These are phyloP conservation scores for Characodon lateralis DNA, from an alignment of 2,797 vertebrate genomes.

Conservation along the genomic window DNA sequence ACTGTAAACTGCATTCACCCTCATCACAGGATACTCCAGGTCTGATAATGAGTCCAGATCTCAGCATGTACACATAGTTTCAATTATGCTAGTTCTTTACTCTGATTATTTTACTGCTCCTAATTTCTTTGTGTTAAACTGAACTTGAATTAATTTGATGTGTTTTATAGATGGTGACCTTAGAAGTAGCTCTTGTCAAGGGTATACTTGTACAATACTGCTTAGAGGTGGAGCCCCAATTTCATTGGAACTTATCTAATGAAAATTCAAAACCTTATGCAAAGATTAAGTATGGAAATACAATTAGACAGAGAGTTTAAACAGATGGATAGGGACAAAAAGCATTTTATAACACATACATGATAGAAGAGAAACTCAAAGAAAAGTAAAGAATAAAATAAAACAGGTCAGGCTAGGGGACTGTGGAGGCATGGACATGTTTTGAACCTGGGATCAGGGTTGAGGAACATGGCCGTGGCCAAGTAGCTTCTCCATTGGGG, in stretches of 20 bases:
- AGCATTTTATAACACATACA: background rate
- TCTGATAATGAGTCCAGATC: background rate
- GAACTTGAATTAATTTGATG: background rate
- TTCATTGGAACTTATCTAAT: too few relatives aligned
- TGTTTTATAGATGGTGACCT: too few relatives aligned
- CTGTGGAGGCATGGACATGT: background rate
- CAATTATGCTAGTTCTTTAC: background rate
- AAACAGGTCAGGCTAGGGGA: background rate
- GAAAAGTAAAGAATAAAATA: slow-evolving; percentile 2
- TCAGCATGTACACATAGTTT: background rate
- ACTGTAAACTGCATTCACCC: background rate
- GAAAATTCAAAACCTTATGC: too few relatives aligned
- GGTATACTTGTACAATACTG: too few relatives aligned
- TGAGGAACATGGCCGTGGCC: background rate
- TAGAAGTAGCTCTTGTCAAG: too few relatives aligned
- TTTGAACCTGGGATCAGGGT: background rate
- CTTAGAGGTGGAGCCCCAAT: too few relatives aligned
- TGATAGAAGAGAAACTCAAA: background rate
- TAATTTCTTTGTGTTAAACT: background rate
- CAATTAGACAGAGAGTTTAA: background rate
- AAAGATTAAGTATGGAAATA: background rate
- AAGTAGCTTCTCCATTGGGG: too few relatives aligned
- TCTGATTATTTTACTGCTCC: background rate
- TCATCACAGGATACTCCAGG: background rate
- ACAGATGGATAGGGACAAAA: background rate